Percentiles rank a stretch among this genome's conserved stretches.
Conservation (phyloP, 1,140 invertebrate species). For the Zaprionus gabonicus region DNA sequence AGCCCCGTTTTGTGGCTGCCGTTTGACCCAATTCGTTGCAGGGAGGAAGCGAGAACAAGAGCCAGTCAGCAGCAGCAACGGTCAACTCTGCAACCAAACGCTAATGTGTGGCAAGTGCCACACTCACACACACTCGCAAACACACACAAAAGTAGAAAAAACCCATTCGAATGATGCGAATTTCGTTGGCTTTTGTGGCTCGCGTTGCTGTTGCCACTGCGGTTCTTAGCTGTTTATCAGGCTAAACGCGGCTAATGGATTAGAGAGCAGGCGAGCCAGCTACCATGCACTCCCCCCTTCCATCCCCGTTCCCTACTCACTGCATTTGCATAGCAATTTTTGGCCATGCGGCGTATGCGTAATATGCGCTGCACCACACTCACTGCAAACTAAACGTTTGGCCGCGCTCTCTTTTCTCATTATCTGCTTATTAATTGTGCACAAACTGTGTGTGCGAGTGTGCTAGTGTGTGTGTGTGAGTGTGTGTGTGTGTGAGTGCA, state of each 20-base stretch:
- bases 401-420: neutral
- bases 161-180: conserved; percentile 40
- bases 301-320: neutral
- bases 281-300: neutral
- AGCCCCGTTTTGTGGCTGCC: conserved; percentile 45
- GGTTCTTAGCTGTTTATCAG: conserved; percentile 61
- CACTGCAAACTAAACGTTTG: neutral
- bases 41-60: conserved; percentile 20
- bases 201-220: conserved; percentile 47
- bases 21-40: conserved; percentile 63
- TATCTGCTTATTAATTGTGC: neutral
- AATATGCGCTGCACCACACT: neutral
- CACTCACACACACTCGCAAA: neutral
- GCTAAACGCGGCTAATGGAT: conserved; percentile 66
- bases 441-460: neutral
- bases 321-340: neutral
- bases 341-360: conserved; percentile 3
- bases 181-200: conserved; percentile 56
- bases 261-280: conserved; percentile 20
- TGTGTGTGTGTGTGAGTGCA: neutral
- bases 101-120: conserved; percentile 63
- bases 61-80: conserved; percentile 45
- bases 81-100: conserved; percentile 55
- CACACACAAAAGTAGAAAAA: neutral
- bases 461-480: neutral